A percentile compares a stretch with the other conserved stretches of the same genome.
These are phyloP conservation scores for Dipodomys spectabilis DNA, from an alignment of 2,113 vertebrate genomes.

Conservation along the genomic window DNA sequence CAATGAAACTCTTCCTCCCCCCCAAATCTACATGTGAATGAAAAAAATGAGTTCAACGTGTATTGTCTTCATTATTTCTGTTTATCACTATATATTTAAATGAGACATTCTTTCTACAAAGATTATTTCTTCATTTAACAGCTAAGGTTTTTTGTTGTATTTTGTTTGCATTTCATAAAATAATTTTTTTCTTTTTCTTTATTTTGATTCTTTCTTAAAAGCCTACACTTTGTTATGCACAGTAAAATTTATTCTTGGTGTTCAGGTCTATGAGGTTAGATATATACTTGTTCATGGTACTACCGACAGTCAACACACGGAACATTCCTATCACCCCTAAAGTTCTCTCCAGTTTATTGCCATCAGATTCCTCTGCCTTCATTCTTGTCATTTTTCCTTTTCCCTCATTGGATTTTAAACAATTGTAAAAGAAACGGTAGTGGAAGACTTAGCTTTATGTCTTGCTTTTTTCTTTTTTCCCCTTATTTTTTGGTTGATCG, in stretches of 20 bases:
- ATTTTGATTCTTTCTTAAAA: neutral
- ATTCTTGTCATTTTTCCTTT: neutral
- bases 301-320: neutral
- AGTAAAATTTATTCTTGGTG: neutral
- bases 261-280: neutral
- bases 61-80: neutral
- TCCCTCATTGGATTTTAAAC: conserved; percentile 32
- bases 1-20: neutral
- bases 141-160: neutral
- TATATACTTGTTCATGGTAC: neutral
- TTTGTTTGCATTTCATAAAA: neutral
- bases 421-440: neutral
- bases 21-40: neutral
- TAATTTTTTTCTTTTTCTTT: neutral
- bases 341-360: neutral
- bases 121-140: conserved; percentile 19
- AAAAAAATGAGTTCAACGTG: neutral
- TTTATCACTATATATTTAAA: neutral
- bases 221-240: neutral
- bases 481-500: too few species aligned
- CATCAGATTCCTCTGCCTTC: neutral
- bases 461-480: too few species aligned
- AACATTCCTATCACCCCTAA: conserved; percentile 7
- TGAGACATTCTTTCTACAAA: neutral
- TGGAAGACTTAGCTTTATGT: neutral